phyloP scores from a whole-genome alignment of 2,888 invertebrate genomes.

The Biston stratarius region DNA sequence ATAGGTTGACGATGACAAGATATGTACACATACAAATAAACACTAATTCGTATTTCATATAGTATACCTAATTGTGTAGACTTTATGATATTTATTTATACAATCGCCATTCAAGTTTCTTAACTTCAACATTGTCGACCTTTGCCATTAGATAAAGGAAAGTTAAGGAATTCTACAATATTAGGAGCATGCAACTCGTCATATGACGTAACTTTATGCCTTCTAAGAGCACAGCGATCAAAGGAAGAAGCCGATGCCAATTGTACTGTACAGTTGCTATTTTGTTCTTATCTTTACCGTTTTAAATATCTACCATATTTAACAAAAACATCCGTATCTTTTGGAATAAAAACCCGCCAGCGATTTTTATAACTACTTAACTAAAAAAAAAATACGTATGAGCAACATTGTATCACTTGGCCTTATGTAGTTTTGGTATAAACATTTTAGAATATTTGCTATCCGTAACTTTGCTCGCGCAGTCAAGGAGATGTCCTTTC shows the following conservation, averaged over 20 bases:
- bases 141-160: constrained; percentile 50
- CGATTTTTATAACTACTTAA: too few species aligned
- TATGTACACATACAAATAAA: not conserved
- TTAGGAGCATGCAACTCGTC: constrained; percentile 51
- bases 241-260: constrained; percentile 53
- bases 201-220: constrained; percentile 50
- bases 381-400: too few species aligned
- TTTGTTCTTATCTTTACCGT: not conserved
- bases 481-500: too few species aligned
- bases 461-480: too few species aligned
- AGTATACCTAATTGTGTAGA: constrained; percentile 14
- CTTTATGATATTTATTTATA: constrained; percentile 35
- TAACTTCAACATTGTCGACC: constrained; percentile 53
- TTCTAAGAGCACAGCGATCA: constrained; percentile 48
- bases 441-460: too few species aligned
- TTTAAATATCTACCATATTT: not conserved
- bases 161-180: constrained; percentile 57
- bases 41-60: not conserved
- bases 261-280: constrained; percentile 31
- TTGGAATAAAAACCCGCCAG: too few species aligned
- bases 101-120: constrained; percentile 50
- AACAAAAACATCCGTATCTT: not conserved
- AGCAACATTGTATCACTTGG: too few species aligned
- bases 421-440: too few species aligned
- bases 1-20: too few species aligned